phyloP scores from a whole-genome alignment of 2,888 invertebrate species.

The Agonopterix heracliana region DNA sequence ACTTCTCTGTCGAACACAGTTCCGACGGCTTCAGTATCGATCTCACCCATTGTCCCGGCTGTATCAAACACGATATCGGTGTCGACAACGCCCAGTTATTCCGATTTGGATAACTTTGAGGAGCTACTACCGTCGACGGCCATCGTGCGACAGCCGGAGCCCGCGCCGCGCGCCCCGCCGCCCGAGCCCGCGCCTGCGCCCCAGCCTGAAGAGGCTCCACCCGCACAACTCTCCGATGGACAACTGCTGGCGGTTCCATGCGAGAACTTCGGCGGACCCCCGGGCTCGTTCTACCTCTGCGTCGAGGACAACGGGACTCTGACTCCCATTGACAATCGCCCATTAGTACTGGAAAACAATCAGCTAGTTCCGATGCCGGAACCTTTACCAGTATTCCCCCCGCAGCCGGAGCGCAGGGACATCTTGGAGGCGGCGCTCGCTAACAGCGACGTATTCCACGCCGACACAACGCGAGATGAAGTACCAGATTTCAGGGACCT shows the following conservation, averaged over 20 bases:
- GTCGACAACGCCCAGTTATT: conserved; percentile 31
- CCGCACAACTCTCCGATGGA: conserved; percentile 68
- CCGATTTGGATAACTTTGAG: conserved; percentile 62
- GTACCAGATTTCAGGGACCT: conserved; percentile 78
- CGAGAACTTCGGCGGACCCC: conserved; percentile 82
- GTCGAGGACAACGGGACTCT: conserved; percentile 83
- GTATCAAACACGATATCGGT: conserved; percentile 34
- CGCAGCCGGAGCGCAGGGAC: conserved; percentile 77
- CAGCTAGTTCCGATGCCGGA: conserved; percentile 65
- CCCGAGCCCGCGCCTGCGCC: conserved; percentile 18
- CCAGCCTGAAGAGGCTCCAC: conserved; percentile 28
- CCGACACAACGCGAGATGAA: conserved; percentile 67
- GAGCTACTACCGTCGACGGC: conserved; percentile 66
- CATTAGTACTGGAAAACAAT: conserved; percentile 73
- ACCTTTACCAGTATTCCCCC: conserved; percentile 36
- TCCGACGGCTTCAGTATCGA: conserved; percentile 11
- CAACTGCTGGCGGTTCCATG: conserved; percentile 84
- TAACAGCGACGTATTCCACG: conserved; percentile 83
- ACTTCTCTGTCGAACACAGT: conserved; percentile 33
- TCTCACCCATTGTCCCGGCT: conserved; percentile 24
- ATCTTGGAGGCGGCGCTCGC: conserved; percentile 85
- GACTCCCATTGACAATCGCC: conserved; percentile 83
- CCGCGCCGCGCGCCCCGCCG: conserved; percentile 6
- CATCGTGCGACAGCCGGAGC: conserved; percentile 50
- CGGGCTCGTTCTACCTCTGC: conserved; percentile 84